A percentile compares a stretch with the other conserved stretches of the same genome.
phyloP scores from a whole-genome alignment of 1,140 invertebrate genomes.

The Hirudo medicinalis region DNA sequence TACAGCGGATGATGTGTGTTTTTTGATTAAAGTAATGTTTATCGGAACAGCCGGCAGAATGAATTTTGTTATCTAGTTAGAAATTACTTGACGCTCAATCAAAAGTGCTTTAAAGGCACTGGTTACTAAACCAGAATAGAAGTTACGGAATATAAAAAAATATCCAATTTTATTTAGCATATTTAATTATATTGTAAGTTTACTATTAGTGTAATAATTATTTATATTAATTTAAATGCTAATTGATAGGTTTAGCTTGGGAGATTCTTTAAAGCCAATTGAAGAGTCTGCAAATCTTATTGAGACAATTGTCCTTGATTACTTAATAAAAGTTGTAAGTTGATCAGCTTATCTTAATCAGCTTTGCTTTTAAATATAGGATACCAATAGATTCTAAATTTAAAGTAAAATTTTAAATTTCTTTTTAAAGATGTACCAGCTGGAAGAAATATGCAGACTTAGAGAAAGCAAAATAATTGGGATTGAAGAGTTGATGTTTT shows the following conservation, averaged over 20 bases:
- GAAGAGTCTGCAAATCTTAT: background rate
- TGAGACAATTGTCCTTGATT: background rate
- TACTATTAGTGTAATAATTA: too few relatives aligned
- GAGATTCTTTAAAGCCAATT: constrained; percentile 2
- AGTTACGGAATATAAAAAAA: too few relatives aligned
- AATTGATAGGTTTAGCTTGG: constrained; percentile 1
- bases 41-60: too few relatives aligned
- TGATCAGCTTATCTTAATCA: background rate
- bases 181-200: too few relatives aligned
- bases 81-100: too few relatives aligned
- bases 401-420: background rate
- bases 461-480: constrained; percentile 10
- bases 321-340: constrained; percentile 4
- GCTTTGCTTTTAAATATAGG: background rate
- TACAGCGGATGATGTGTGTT: constrained; percentile 4
- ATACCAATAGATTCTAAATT: too few relatives aligned
- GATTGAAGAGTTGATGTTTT: constrained; percentile 1
- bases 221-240: background rate
- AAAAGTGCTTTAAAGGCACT: too few relatives aligned
- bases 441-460: constrained; percentile 1
- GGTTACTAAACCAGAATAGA: too few relatives aligned
- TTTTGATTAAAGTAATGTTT: background rate
- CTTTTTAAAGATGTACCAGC: constrained; percentile 6
- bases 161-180: too few relatives aligned
- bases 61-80: too few relatives aligned